Evolutionary conservation across 23 tunicate species (phyloP).

Genomic region (Trididemnum nubilum): DNA sequence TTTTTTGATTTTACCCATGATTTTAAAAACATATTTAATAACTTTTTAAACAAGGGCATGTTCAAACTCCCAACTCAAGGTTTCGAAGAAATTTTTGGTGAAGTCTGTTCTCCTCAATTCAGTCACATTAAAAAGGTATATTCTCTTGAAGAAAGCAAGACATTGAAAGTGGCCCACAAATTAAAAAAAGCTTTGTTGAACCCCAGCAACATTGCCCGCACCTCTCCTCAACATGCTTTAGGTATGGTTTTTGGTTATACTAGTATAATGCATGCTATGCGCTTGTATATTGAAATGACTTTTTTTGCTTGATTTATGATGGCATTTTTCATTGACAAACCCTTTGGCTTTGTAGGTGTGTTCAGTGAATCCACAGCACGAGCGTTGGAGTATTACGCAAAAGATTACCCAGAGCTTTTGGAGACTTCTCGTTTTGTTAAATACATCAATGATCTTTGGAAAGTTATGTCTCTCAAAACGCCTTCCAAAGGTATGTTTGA

Average conservation of each 20-base stretch:
- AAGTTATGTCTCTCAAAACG: conserved; percentile 1
- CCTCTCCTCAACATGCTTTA: conserved; percentile 27
- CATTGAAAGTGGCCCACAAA: conserved; percentile 22
- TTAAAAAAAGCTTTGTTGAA: conserved; percentile 13
- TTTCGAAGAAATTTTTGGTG: background rate
- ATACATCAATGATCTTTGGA: background rate
- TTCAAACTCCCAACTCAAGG: background rate
- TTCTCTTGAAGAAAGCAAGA: conserved; percentile 7
- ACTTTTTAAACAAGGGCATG: conserved; percentile 1
- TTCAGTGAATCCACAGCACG: conserved; percentile 25
- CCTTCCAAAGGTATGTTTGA: conserved; percentile 9
- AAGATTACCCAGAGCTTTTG: background rate
- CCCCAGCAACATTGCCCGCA: conserved; percentile 23
- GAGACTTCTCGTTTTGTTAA: background rate
- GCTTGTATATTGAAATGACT: background rate
- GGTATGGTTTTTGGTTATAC: background rate
- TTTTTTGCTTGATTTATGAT: background rate
- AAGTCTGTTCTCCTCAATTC: background rate
- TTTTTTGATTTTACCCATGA: conserved; percentile 22
- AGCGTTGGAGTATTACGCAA: background rate
- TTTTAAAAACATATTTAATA: conserved; percentile 25
- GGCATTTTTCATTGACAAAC: too few species aligned
- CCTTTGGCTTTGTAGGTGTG: background rate
- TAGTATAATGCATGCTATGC: background rate
- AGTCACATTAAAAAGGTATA: conserved; percentile 9